Percentiles rank a stretch among this genome's conserved stretches.
phyloP scores from a whole-genome alignment of 2,888 invertebrate species.

The Melieria picta region DNA sequence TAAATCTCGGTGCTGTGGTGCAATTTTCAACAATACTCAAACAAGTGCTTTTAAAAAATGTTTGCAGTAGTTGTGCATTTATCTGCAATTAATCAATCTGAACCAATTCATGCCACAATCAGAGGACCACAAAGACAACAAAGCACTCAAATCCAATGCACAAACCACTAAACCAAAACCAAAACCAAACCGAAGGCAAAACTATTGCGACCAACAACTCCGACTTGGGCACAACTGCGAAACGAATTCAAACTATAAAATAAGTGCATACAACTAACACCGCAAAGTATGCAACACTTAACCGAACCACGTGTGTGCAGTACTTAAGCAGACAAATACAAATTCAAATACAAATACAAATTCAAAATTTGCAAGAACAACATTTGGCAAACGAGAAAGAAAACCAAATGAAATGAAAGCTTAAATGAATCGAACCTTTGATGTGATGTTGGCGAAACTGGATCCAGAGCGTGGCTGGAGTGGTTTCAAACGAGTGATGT shows the following conservation, averaged over 20 bases:
- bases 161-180: no score
- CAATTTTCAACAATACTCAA: not conserved
- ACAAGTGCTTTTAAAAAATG: not conserved
- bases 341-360: no score
- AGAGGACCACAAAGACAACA: not conserved
- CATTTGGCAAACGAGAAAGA: not conserved
- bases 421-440: conserved; percentile 63
- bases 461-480: conserved; percentile 65
- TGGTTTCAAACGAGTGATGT: conserved; percentile 51
- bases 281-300: no score
- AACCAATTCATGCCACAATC: not conserved
- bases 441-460: conserved; percentile 61
- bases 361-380: no score
- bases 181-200: no score
- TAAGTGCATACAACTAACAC: no score
- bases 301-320: no score
- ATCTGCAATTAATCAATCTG: not conserved
- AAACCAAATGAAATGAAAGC: conserved; percentile 10
- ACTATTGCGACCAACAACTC: no score
- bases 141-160: no score
- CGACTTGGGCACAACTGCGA: no score
- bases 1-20: not conserved
- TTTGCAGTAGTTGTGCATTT: not conserved
- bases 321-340: no score
- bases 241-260: no score